Base-by-base conservation (phyloP, 2,888 invertebrate species). In the Epirrhoe tristata region DNA sequence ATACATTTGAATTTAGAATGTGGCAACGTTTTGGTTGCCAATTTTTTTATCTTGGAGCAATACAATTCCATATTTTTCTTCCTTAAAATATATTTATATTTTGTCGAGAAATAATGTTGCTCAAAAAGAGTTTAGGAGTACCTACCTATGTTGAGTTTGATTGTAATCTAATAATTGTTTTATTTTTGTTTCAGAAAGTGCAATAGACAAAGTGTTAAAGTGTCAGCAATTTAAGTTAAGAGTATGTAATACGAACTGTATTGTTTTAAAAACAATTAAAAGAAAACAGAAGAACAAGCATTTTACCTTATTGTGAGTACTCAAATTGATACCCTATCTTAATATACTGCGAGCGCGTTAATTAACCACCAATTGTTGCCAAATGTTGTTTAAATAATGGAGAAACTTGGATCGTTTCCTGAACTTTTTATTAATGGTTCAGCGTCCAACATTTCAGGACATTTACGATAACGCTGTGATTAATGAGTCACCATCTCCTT, bases 181-280 rank as follows among this genome's bases (percentile, higher is more conserved):
- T 62, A 54, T 69, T 69, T 77, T 82, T 80, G 71, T 92, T 92
- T 78, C 89, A 93, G 93, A 93, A 93, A 84, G 93, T 93, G 83
- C 93, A 93, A 81, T 92, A 78, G 86, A 17, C 77, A 74, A 39
- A 50, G 52, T 17, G 10, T 16, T 53, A 48, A 6, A 50, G 16
- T 32, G 7, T 53, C n/a, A 31, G 7, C 31, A 52, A 50, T 54
- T 12, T 57, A 46, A 57, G 36, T 46, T 48, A 46, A 32, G 31
- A 16, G 48, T 48, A 61, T 24, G 43, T 54, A 34, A 54, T 50
- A 58, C 12, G 34, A 52, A 58, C 32, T 63, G 31, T 55, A 57
- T 32, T 57, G 39, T 46, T 32, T 31, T 6, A 14, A 43, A 66
- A 57, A 52, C 16, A 57, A 53, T 36, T 36, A 61, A 58, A 58